phyloP scores from a whole-genome alignment of 2,113 vertebrate genomes.

The Nibea coibor region DNA sequence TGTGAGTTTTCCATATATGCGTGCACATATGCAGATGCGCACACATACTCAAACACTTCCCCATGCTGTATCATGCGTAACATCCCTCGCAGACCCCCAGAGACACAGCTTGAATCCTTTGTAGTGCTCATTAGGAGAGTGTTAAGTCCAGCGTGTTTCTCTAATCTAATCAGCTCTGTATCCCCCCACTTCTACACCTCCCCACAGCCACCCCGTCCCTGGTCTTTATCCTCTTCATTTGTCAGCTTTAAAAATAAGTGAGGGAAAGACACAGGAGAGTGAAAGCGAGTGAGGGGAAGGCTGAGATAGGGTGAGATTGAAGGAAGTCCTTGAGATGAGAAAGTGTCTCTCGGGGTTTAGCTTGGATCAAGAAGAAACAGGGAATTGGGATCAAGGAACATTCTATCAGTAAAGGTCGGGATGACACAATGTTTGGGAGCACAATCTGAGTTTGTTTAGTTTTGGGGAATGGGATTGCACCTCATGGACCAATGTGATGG shows the following conservation, averaged over 20 bases:
- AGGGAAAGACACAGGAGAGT: conserved; percentile 49
- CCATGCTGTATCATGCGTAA: conserved; percentile 49
- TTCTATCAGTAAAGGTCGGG: conserved; percentile 45
- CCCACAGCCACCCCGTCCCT: neutral
- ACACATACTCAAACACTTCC: conserved; percentile 27
- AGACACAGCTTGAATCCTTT: conserved; percentile 73
- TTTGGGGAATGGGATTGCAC: neutral
- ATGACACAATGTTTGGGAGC: neutral
- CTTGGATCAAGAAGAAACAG: conserved; percentile 29
- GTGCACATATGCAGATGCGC: conserved; percentile 15
- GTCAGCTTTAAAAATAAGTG: conserved; percentile 70
- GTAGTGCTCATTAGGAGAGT: conserved; percentile 80
- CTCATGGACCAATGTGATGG: conserved; percentile 5
- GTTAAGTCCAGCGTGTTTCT: conserved; percentile 79
- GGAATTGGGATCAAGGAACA: conserved; percentile 43
- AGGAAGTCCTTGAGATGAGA: conserved; percentile 74
- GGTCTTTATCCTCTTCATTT: conserved; percentile 74
- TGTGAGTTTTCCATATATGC: conserved; percentile 19
- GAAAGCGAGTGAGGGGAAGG: conserved; percentile 27
- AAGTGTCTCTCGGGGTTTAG: conserved; percentile 36
- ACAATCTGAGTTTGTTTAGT: conserved; percentile 3
- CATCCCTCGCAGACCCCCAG: conserved; percentile 52
- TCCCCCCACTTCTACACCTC: conserved; percentile 24
- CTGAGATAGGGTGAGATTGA: conserved; percentile 38
- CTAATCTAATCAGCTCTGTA: conserved; percentile 80